A percentile compares a stretch with the other conserved stretches of the same genome.
Evolutionary conservation across 1,140 invertebrate genomes (phyloP).

Genomic region (Sinonovacula constricta): DNA sequence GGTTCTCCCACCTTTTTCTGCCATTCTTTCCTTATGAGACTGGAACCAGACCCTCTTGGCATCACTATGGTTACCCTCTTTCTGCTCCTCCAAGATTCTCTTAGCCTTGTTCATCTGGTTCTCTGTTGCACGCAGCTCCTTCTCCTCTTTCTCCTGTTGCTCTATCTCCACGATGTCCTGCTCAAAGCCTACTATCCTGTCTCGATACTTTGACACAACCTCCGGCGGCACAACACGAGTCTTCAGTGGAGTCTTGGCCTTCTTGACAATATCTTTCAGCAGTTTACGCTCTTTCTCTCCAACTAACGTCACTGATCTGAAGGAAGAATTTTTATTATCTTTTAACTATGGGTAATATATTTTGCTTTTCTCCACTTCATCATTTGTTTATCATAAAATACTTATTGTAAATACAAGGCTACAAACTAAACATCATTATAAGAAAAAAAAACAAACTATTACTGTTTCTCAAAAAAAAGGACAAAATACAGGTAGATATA

Average conservation of each 20-base stretch:
- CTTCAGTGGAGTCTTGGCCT: slow-evolving; percentile 90
- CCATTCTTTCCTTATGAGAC: slow-evolving; percentile 86
- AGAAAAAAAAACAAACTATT: no score
- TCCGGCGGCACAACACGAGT: slow-evolving; percentile 91
- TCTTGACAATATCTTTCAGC: slow-evolving; percentile 94
- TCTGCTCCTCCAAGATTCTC: slow-evolving; percentile 84
- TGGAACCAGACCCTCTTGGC: slow-evolving; percentile 90
- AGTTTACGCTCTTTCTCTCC: slow-evolving; percentile 94
- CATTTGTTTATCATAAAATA: no score
- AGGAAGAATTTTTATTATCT: no score
- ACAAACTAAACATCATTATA: no score
- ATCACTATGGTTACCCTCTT: slow-evolving; percentile 51
- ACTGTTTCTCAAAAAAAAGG: no score
- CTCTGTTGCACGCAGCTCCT: slow-evolving; percentile 89
- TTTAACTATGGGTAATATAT: no score
- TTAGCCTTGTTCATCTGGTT: slow-evolving; percentile 90
- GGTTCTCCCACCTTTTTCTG: slow-evolving; percentile 88
- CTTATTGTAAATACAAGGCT: no score
- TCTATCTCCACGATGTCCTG: slow-evolving; percentile 89
- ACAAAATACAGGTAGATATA: no score
- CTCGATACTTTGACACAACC: slow-evolving; percentile 92
- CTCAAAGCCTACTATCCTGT: slow-evolving; percentile 86
- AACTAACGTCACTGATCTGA: slow-evolving; percentile 93
- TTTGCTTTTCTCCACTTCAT: no score
- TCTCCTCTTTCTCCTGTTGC: slow-evolving; percentile 91